Evolutionary conservation across 2,113 vertebrate species (phyloP), one percentile per base, ranked within the genome.

Genomic region (Danionella cerebrum): DNA sequence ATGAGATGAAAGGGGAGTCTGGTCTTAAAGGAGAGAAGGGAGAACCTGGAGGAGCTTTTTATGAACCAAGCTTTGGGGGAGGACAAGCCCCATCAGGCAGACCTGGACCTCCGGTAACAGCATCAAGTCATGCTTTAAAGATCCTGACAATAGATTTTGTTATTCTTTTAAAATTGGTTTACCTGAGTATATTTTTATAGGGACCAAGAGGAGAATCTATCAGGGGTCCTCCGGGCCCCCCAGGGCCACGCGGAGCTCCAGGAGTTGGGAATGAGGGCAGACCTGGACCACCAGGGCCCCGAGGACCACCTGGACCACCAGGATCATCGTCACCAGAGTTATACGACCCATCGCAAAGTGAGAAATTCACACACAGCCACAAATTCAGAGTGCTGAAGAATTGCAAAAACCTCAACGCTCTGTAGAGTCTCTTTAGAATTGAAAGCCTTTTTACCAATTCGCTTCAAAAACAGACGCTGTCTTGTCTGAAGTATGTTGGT

Each of bases 181-280:
- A 10, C 16, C 5, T 53, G n/a, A 45, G n/a, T 62, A 55, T 18
- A 71, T 11, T 1, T 72, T 11, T 51, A 7, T 50, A 97, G 95
- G 95, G 94, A 6, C 87, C 90, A n/a, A 90, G 84, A 76, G 96
- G 95, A 10, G 94, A 95, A 19, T 87, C 90, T 47, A 65, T 94
- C 6, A 29, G 71, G 3, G 96, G 96, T 6, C 91, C 87, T 0
- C 87, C 89, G 0, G 96, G 96, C 3, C 91, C 90, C 24, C 89
- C 86, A 1, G 96, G 96, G 5, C 90, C 90, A 29, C 87, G 90
- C 57, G 95, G 95, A 35, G 75, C 81, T 10, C 90, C 93, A 1
- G 94, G 95, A 38, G 79, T 86, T 0, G 91, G 93, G 54, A 91
- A 91, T 0, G 88, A 94, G 58, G 94, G 96, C 1, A 88, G 60